Evolutionary conservation across 2,888 invertebrate genomes (phyloP), one percentile per base, ranked within the genome.

Genomic region (Ectemnius cavifrons): DNA sequence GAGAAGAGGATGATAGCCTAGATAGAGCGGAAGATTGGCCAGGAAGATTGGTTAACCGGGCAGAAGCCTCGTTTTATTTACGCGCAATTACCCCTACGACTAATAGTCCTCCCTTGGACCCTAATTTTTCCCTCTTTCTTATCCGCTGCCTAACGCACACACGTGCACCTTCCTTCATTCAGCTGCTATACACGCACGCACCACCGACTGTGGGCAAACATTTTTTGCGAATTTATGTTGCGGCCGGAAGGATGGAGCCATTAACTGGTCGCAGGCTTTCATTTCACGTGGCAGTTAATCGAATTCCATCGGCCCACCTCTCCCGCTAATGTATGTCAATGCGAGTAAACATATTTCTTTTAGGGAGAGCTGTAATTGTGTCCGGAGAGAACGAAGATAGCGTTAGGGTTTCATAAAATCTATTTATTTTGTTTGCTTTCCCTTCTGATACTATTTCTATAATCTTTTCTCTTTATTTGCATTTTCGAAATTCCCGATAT

Each of bases 71-170:
- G 69, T 81, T 84, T 81, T 81, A 83, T 83, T 85, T 79, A 81
- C 85, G 79, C 77, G 76, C 79, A 81, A 84, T 84, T 85, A 82
- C 73, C 52, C 63, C 56, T 66, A 37, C 58, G 77, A 77, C 66
- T 81, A 81, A 84, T 75, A 75, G 83, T 71, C 67, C 67, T 27
- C 56, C 58, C 20, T 62, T 56, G 71, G 65, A 70, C 67, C 75
- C 65, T 75, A 67, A 68, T 69, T 74, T 65, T 66, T 68, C 62
- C 58, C 8, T 37, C 58, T 64, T 27, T 37, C 56, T 4, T 37
- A 47, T 56, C n/a, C 27, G 11, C 23, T 14, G 56, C 6, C 56
- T 14, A 5, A 14, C 37, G 37, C 63, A 20, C 28, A 37, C 6
- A 5, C 61, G 63, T 67, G 58, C 72, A 65, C 63, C 62, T 69